Conservation (phyloP, 2,113 vertebrate species). For the Crotalus horridus region DNA sequence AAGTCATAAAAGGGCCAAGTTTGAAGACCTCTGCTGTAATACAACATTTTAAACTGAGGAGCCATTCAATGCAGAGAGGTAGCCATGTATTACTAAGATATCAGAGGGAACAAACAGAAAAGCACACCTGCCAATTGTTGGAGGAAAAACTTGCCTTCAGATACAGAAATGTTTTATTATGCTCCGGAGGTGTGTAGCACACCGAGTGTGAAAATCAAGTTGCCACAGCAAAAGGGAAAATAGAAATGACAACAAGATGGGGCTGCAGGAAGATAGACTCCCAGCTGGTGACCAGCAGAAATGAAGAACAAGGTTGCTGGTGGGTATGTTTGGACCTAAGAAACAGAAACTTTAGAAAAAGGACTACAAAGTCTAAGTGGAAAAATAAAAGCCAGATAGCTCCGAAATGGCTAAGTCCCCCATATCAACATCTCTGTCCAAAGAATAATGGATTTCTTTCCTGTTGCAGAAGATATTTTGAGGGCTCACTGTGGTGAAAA, state of each 20-base stretch:
- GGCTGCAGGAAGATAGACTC: not conserved
- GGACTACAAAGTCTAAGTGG: not conserved
- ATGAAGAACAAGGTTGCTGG: not conserved
- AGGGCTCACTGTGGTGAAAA: not conserved
- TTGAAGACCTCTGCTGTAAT: not conserved
- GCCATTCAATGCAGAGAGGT: not conserved
- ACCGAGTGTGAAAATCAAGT: conserved; percentile 1
- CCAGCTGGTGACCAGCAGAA: not conserved
- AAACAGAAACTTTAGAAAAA: not conserved
- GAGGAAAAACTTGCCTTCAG: not conserved
- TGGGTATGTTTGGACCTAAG: not conserved
- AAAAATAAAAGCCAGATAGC: no score
- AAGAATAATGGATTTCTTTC: not conserved
- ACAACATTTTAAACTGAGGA: not conserved
- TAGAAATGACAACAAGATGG: not conserved
- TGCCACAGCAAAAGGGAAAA: conserved; percentile 3
- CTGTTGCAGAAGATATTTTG: not conserved
- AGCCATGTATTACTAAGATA: conserved; percentile 24
- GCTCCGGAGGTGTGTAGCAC: not conserved
- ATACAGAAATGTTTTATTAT: conserved; percentile 23
- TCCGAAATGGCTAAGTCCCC: not conserved
- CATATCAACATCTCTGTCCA: not conserved
- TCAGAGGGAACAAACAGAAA: conserved; percentile 8
- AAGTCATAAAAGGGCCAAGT: no score
- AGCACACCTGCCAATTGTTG: not conserved